Percentiles rank a stretch among this genome's conserved stretches.
Evolutionary conservation across 2,888 invertebrate species (phyloP).

Genomic region (Protonemura montana): DNA sequence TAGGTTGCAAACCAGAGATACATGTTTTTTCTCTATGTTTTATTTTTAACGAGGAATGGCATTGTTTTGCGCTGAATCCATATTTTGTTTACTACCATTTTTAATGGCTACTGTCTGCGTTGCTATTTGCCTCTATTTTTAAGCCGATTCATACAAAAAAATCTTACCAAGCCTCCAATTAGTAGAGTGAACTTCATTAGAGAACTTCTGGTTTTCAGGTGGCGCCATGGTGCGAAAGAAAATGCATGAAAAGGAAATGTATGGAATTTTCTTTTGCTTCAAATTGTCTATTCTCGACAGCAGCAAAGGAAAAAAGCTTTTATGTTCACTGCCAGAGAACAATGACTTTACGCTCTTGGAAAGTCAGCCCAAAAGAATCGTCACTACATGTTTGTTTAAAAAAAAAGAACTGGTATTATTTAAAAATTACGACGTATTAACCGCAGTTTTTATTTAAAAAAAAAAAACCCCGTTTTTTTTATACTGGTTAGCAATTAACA

Average conservation of each 20-base stretch:
- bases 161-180: neutral
- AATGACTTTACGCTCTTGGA: neutral
- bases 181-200: neutral
- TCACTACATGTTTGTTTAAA: neutral
- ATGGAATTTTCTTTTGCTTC: no score
- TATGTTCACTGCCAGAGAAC: neutral
- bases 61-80: neutral
- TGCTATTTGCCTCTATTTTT: neutral
- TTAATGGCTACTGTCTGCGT: neutral
- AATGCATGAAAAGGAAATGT: neutral
- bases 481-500: neutral
- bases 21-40: neutral
- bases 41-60: neutral
- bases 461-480: no score
- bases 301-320: neutral
- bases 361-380: neutral
- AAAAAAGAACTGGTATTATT: neutral
- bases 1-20: neutral
- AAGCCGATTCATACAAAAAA: neutral
- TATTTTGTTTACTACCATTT: neutral
- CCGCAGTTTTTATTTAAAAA: no score
- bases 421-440: no score
- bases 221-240: neutral
- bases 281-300: neutral
- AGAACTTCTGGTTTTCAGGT: neutral